Base-by-base conservation (phyloP, 2,888 invertebrate genomes). In the Byasa hedistus region DNA sequence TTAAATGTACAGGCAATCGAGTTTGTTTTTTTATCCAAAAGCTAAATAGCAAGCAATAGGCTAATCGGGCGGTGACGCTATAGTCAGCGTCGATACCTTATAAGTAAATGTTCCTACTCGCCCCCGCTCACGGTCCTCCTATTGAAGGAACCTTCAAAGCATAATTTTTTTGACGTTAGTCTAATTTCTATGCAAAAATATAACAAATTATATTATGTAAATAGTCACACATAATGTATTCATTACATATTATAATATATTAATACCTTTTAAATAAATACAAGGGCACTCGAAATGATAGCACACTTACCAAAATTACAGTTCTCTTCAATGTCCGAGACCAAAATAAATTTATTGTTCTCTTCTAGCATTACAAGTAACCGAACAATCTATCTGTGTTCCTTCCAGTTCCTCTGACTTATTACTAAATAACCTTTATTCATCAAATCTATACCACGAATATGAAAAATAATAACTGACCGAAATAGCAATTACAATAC, bases 71-170 rank as follows among this genome's bases (percentile, higher is more conserved):
- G 90, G 84, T 91, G 91, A 91, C 89, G 90, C 76, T 79, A 79
- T 77, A 75, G 70, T 73, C 79, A 78, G 77, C 75, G 75, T 76
- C 80, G 76, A 75, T 75, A 73, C 91, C 91, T 78, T 91, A 88
- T 88, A 89, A 79, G 90, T 79, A 78, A 75, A 81, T 83, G 86
- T 87, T 88, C 89, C 89, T 88, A 87, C 77, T 87, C 91, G 90
- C 91, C 91, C 90, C 91, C 91, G 85, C 91, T 77, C 70, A 65
- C 65, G n/a, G 10, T 64, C 63, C 75, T 76, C 74, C 70, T 75
- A 76, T 76, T 80, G 80, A 80, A 83, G 80, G 82, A 84, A 84
- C 81, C 76, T 79, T 67, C 54, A 24, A 76, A 78, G 69, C 69
- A 75, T 75, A 75, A 81, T 84, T 86, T 84, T 84, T 84, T 81